phyloP scores from a whole-genome alignment of 2,113 vertebrate species.

The Girardinichthys multiradiatus region DNA sequence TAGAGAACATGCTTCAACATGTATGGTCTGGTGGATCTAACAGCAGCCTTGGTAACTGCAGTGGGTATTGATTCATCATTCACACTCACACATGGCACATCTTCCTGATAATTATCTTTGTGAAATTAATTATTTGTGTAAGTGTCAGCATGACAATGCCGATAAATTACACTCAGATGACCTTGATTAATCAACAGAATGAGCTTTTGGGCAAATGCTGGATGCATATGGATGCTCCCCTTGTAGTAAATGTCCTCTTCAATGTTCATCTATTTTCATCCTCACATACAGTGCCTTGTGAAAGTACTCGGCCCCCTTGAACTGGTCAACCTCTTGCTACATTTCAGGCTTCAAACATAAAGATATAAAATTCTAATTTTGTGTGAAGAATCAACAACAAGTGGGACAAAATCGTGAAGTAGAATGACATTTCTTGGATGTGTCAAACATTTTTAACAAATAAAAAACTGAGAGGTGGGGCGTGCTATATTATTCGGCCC shows the following conservation, averaged over 20 bases:
- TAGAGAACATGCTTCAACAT: conserved; percentile 10
- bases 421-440: too few species aligned
- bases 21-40: conserved; percentile 35
- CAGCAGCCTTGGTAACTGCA: conserved; percentile 47
- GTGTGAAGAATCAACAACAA: too few species aligned
- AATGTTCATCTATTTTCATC: conserved; percentile 43
- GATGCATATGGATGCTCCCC: conserved; percentile 38
- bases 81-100: conserved; percentile 56
- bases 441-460: too few species aligned
- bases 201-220: conserved; percentile 59
- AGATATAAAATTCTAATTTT: too few species aligned
- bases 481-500: too few species aligned
- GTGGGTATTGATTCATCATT: conserved; percentile 66
- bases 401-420: too few species aligned
- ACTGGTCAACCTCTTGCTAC: too few species aligned
- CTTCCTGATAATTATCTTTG: conserved; percentile 72
- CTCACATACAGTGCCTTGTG: conserved; percentile 8
- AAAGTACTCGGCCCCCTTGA: too few species aligned
- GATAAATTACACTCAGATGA: conserved; percentile 72
- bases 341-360: too few species aligned
- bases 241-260: conserved; percentile 32
- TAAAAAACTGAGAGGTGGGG: too few species aligned
- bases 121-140: conserved; percentile 71
- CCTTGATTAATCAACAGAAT: conserved; percentile 73
- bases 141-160: conserved; percentile 64